phyloP scores from a whole-genome alignment of 2,888 invertebrate genomes.

The Aricia artaxerxes region DNA sequence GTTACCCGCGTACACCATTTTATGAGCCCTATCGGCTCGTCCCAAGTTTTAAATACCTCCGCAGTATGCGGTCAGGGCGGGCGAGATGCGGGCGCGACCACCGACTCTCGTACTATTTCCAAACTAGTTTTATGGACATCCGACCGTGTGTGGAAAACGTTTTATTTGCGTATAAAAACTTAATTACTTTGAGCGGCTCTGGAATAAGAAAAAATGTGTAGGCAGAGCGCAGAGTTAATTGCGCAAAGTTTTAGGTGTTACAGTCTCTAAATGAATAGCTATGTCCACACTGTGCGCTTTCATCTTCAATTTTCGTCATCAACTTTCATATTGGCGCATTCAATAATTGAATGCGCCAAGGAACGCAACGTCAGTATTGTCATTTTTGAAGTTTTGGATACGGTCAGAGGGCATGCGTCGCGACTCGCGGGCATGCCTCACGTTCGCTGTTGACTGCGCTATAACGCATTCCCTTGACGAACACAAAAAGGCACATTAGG shows the following conservation, averaged over 20 bases:
- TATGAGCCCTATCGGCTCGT: not conserved
- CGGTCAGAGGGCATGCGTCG: no score
- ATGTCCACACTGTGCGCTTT: no score
- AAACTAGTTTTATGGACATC: slow-evolving; percentile 26
- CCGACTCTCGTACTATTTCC: slow-evolving; percentile 15
- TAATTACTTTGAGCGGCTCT: not conserved
- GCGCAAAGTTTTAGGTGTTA: no score
- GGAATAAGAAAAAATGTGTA: not conserved
- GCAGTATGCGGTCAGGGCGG: slow-evolving; percentile 32
- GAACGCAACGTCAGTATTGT: no score
- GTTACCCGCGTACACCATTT: not conserved
- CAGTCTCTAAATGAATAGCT: not conserved
- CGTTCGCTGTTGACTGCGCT: no score
- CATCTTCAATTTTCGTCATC: no score
- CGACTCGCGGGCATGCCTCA: no score
- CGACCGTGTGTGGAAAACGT: slow-evolving; percentile 21
- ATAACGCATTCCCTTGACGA: no score
- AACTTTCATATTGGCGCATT: no score
- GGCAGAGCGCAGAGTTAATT: not conserved
- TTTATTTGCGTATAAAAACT: slow-evolving; percentile 7
- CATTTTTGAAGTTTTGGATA: no score
- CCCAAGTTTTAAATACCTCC: slow-evolving; percentile 25
- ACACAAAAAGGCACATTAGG: not conserved
- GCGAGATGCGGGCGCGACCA: slow-evolving; percentile 32
- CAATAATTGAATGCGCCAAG: no score